phyloP scores from a whole-genome alignment of 2,888 invertebrate species.

The Blastobasis lacticolella region DNA sequence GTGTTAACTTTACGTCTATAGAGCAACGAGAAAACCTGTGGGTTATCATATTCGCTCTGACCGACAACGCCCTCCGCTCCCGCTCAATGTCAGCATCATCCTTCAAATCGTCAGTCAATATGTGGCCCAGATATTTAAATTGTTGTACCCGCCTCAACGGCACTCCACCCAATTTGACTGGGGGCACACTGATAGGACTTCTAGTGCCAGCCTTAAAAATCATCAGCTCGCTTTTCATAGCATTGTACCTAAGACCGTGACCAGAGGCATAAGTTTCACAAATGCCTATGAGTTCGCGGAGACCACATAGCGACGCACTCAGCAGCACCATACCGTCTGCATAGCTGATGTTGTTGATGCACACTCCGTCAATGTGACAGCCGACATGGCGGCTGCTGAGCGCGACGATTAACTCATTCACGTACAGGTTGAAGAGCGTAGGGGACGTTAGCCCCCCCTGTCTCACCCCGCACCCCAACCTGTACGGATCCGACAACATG shows the following conservation, averaged over 20 bases:
- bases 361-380: constrained; percentile 11
- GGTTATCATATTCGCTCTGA: background rate
- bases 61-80: background rate
- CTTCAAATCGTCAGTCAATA: too few species aligned
- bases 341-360: constrained; percentile 14
- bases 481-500: constrained; percentile 7
- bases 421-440: constrained; percentile 14
- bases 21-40: background rate
- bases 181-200: background rate
- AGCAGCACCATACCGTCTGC: constrained; percentile 19
- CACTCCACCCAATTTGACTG: background rate
- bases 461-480: constrained; percentile 17
- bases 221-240: background rate
- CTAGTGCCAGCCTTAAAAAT: background rate
- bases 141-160: too few species aligned
- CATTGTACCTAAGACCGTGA: background rate
- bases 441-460: constrained; percentile 20
- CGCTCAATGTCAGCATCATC: background rate
- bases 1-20: background rate
- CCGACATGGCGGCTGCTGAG: constrained; percentile 14
- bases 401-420: constrained; percentile 13
- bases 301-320: constrained; percentile 12
- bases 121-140: too few species aligned
- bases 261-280: constrained; percentile 8
- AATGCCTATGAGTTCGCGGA: constrained; percentile 7